A percentile compares a stretch with the other conserved stretches of the same genome.
These are phyloP conservation scores for Sclerodermus sp. DNA, from an alignment of 2,888 invertebrate genomes.

Conservation along the genomic window DNA sequence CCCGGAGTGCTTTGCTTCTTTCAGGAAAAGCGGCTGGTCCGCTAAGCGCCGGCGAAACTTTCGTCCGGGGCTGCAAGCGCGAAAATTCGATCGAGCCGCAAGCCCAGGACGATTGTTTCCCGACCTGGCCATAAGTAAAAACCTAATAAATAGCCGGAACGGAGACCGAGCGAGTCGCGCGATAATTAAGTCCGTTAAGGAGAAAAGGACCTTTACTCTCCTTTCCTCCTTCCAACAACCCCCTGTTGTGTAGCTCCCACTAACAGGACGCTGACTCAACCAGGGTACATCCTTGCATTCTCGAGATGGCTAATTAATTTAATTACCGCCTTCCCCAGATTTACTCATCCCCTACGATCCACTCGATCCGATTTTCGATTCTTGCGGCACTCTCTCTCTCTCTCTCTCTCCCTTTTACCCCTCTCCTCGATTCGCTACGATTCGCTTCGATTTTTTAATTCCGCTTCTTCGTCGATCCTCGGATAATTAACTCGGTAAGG, in stretches of 20 bases:
- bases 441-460: not conserved
- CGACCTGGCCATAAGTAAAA: slow-evolving; percentile 47
- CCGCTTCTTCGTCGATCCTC: too few relatives aligned
- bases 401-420: slow-evolving; percentile 1
- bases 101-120: slow-evolving; percentile 44
- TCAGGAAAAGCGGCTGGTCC: slow-evolving; percentile 36
- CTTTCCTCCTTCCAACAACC: not conserved
- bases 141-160: slow-evolving; percentile 52
- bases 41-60: slow-evolving; percentile 34
- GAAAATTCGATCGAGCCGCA: slow-evolving; percentile 5
- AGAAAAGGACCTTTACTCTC: slow-evolving; percentile 37
- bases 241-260: too few relatives aligned
- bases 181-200: slow-evolving; percentile 54
- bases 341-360: slow-evolving; percentile 18
- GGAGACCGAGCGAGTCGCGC: slow-evolving; percentile 30
- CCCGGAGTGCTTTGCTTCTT: slow-evolving; percentile 53
- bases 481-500: too few relatives aligned
- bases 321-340: slow-evolving; percentile 50
- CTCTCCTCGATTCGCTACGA: not conserved
- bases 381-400: not conserved
- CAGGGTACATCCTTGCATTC: slow-evolving; percentile 40
- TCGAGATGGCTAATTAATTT: slow-evolving; percentile 55
- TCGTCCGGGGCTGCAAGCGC: slow-evolving; percentile 26
- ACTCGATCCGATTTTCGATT: slow-evolving; percentile 3
- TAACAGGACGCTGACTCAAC: not conserved